Conservation (phyloP, 2,113 vertebrate species). For the Tonatia bakeri region DNA sequence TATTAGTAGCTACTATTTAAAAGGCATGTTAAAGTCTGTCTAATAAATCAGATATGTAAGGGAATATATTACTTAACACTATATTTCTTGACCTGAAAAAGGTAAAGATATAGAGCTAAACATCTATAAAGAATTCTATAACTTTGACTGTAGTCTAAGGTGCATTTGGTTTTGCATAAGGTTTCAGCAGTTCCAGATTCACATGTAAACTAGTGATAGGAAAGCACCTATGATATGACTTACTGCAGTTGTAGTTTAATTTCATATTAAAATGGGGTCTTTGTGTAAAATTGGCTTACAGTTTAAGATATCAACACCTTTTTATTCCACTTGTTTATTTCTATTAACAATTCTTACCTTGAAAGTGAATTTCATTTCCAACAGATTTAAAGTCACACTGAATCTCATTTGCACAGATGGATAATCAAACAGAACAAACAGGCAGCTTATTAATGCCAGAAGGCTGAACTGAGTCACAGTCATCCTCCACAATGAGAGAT, state of each 20-base stretch:
- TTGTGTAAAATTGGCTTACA: constrained; percentile 57
- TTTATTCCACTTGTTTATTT: constrained; percentile 68
- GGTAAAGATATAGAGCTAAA: not conserved
- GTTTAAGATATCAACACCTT: constrained; percentile 65
- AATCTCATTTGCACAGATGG: constrained; percentile 73
- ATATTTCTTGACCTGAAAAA: not conserved
- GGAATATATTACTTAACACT: not conserved
- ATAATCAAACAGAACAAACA: constrained; percentile 44
- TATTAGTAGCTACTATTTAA: not conserved
- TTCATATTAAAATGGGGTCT: constrained; percentile 29
- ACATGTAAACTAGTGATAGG: not conserved
- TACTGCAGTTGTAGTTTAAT: constrained; percentile 13
- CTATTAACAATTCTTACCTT: constrained; percentile 77
- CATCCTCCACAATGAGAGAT: not conserved
- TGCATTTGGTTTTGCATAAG: not conserved
- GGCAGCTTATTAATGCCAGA: constrained; percentile 25
- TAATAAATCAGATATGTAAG: not conserved
- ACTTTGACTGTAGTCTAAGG: not conserved
- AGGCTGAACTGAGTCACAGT: not conserved
- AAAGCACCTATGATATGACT: not conserved
- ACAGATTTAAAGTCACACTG: constrained; percentile 69
- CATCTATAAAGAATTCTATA: not conserved
- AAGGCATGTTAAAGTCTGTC: not conserved
- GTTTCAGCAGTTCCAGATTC: not conserved
- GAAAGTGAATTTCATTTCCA: constrained; percentile 74